Base-by-base conservation (phyloP, 2,113 vertebrate species). In the Cyprinodon variegatus region DNA sequence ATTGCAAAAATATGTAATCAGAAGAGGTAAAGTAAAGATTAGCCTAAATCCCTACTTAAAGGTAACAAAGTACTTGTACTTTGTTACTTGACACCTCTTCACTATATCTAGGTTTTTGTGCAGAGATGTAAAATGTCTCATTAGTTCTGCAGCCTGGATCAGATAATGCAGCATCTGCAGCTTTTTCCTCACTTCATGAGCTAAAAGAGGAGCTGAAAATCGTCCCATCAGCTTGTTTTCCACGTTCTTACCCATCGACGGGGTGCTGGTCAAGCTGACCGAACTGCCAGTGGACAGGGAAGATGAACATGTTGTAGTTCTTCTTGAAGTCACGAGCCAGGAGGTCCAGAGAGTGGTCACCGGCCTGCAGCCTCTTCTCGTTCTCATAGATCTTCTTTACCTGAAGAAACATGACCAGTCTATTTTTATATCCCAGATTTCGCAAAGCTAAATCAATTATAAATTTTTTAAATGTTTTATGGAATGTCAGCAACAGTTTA, bases 271-370 rank as follows among this genome's bases (percentile, higher is more conserved):
- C 98, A 46, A 99, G 96, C 95, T 98, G 97, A 38, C 97, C 97
- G 0, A 99, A 99, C 91, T 99, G 98, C 98, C 98, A 99, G 93
- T 99, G 98, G 72, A 99, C 98, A 0, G 98, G 98, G 95, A 98
- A 99, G 95, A 99, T 96, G 94, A 98, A 99, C 98, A 99, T 99
- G 90, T 99, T 98, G 95, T 99, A 99, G 94, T 99, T 99, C 95
- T 99, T 99, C 91, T 98, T 94, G 4, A 99, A 99, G 95, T 99
- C 98, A 0, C 95, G 94, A 40, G 96, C 96, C 91, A 99, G 94
- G 80, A 99, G 96, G 91, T 99, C 98, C 94, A 98, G 88, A 0
- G 97, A 94, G 90, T 99, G 97, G 0, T 97, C 96, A 0, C 98
- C 98, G 0, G 96, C 96, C 88, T 96, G 95, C 88, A 99, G 94